These are phyloP conservation scores for Acromyrmex echinatior DNA, from an alignment of 1,140 invertebrate species.

Conservation along the genomic window DNA sequence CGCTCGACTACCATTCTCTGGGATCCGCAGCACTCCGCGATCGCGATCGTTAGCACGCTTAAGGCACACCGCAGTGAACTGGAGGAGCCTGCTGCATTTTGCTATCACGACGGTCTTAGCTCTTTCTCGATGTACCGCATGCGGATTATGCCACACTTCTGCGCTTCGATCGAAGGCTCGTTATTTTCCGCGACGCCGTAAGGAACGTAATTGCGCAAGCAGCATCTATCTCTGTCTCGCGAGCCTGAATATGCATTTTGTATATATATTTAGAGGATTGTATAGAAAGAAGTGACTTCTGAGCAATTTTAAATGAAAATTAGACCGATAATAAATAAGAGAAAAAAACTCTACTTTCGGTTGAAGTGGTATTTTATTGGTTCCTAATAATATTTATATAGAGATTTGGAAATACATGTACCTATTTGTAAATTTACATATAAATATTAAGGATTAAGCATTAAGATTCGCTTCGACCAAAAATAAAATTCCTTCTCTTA, in stretches of 20 bases:
- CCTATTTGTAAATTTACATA: too few species aligned
- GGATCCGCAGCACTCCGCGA: background rate
- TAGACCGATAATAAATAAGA: too few species aligned
- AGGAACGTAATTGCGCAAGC: constrained; percentile 24
- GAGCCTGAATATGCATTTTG: constrained; percentile 11
- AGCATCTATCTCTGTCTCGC: constrained; percentile 10
- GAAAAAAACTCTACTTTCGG: too few species aligned
- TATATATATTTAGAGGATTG: background rate
- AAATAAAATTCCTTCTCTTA: too few species aligned
- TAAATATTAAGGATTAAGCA: too few species aligned
- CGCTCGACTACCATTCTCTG: background rate
- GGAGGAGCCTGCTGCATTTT: constrained; percentile 14
- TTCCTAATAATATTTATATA: too few species aligned
- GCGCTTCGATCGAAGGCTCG: constrained; percentile 65
- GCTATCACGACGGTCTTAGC: constrained; percentile 11
- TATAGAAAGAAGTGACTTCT: background rate
- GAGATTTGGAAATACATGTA: too few species aligned
- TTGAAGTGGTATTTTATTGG: too few species aligned
- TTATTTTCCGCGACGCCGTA: constrained; percentile 28
- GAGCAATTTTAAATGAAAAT: too few species aligned
- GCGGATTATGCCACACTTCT: constrained; percentile 53
- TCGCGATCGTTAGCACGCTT: constrained; percentile 66
- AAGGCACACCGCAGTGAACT: constrained; percentile 34
- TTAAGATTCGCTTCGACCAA: too few species aligned
- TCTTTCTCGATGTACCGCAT: constrained; percentile 61